Conservation (phyloP, 2,113 vertebrate species). For the Herpailurus yagouaroundi region DNA sequence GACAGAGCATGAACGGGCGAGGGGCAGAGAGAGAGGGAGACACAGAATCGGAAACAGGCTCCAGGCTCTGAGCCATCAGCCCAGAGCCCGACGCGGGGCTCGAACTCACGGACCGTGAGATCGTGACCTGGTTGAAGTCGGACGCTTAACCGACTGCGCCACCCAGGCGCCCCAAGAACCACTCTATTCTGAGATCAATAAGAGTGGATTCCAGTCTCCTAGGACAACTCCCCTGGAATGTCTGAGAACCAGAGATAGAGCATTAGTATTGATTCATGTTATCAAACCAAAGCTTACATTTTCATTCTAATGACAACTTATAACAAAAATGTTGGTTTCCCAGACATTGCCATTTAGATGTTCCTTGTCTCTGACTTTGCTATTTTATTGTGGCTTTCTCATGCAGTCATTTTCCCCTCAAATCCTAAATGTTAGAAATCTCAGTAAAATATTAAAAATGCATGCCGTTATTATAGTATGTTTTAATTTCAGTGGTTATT, state of each 20-base stretch:
- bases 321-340: not conserved
- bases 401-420: not conserved
- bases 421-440: constrained; percentile 2
- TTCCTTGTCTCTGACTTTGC: not conserved
- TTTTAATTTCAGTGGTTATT: not conserved
- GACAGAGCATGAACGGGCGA: too few relatives aligned
- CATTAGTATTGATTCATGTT: not conserved
- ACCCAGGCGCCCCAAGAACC: too few relatives aligned
- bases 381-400: not conserved
- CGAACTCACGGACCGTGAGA: too few relatives aligned
- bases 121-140: too few relatives aligned
- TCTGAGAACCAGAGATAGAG: not conserved
- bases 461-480: not conserved
- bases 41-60: too few relatives aligned
- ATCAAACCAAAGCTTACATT: not conserved
- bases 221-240: not conserved
- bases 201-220: not conserved
- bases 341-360: not conserved
- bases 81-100: too few relatives aligned
- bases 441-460: not conserved
- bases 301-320: not conserved
- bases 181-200: not conserved
- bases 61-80: too few relatives aligned
- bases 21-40: too few relatives aligned
- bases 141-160: too few relatives aligned